Conservation (phyloP, 2,888 invertebrate genomes). For the Tineola bisselliella region DNA sequence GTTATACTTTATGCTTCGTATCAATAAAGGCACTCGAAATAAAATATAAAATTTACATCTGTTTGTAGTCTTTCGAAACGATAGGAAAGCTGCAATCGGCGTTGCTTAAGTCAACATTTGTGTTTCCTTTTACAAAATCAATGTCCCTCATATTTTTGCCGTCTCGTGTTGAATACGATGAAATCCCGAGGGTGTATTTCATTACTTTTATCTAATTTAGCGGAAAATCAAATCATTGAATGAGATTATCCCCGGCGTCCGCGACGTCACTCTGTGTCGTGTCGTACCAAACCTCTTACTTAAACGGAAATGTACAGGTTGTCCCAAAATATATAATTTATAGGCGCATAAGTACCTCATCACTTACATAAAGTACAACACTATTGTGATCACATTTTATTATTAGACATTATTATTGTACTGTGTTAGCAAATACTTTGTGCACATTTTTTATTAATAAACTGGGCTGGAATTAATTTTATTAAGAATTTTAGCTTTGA, state of each 20-base stretch:
- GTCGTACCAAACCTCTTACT: background rate
- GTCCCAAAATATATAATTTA: background rate
- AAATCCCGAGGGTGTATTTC: constrained; percentile 50
- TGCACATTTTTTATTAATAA: background rate
- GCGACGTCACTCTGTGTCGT: constrained; percentile 20
- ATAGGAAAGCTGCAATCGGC: background rate
- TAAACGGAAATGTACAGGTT: background rate
- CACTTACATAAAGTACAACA: background rate
- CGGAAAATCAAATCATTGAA: constrained; percentile 65
- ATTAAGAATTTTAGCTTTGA: constrained; percentile 12
- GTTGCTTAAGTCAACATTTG: background rate
- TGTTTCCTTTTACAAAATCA: constrained; percentile 18
- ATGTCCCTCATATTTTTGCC: constrained; percentile 33
- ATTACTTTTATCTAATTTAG: constrained; percentile 65
- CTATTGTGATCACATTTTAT: background rate
- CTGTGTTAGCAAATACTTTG: too few relatives aligned
- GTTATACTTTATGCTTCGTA: too few relatives aligned
- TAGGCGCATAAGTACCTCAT: background rate
- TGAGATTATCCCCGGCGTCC: constrained; percentile 52
- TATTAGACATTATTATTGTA: too few relatives aligned
- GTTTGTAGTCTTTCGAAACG: too few relatives aligned
- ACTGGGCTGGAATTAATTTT: constrained; percentile 8
- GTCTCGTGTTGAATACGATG: constrained; percentile 24
- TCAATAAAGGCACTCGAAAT: too few relatives aligned
- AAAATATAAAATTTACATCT: too few relatives aligned